Evolutionary conservation across 2,113 vertebrate genomes (phyloP), one percentile per base, ranked within the genome.

Genomic region (Petrocephalus zakoni): DNA sequence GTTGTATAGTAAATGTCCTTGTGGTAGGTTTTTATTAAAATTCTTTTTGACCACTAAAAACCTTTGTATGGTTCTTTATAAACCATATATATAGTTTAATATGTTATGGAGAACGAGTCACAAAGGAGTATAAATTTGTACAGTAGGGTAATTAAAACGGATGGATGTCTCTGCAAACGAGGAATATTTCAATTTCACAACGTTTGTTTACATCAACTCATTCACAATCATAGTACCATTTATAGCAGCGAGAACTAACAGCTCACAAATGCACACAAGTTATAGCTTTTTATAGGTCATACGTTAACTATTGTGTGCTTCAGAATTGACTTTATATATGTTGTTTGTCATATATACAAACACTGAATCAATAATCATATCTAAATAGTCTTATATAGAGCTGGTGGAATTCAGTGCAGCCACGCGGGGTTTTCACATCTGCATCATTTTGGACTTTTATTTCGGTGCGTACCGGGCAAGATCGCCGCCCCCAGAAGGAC

Each of bases 21-120:
- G 61, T 56, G 51, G 47, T 51, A 81, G 88, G 68, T 89, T 89
- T 87, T 55, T 87, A 78, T 86, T 87, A 87, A 89, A 86, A n/a
- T 46, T 55, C 64, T 56, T 89, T 86, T 86, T 55, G 83, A 37
- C 82, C 8, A 78, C 49, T 58, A 9, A 85, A 64, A 21, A 86
- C 49, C 25, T 42, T 78, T 78, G 72, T 19, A 86, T 72, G 29
- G 29, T 81, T 88, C 42, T 53, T 56, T 46, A 42, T 56, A 86
- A 86, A 86, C 25, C 42, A n/a, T n/a, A n/a, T n/a, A n/a, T 85
- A 52, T 68, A 68, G 61, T 22, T 25, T 85, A 25, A 85, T 49
- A 47, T 25, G 47, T 25, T 49, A 85, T n/a, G 72, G 19, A 37
- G 72, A 78, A 42, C 17, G 15, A 78, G 34, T 34, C 29, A 42